Base-by-base conservation (phyloP, 2,113 vertebrate genomes). In the Cinclus cinclus region DNA sequence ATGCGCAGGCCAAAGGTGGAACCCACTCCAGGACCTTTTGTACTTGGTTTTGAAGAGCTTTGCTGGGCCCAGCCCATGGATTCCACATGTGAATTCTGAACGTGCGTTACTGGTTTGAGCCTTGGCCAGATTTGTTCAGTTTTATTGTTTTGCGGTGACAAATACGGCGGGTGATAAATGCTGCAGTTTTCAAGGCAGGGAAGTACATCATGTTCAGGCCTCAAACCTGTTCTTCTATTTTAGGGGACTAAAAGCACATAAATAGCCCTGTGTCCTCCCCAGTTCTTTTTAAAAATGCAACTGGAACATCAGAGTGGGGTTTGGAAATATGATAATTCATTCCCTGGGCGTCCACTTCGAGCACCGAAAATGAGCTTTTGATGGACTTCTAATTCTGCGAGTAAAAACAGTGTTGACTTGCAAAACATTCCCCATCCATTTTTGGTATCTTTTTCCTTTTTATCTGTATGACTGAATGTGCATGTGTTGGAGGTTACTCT, bases 181-280 rank as follows among this genome's bases (percentile, higher is more conserved):
- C 52, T 56, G 20, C 46, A 3, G 67, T 74, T 85, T 71, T 55
- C 64, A 47, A 21, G 83, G 47, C 88, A 83, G 77, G 74, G 49
- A 58, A 84, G 88, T 63, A 93, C 80, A 74, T 63, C 20, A 3
- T 83, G 94, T 84, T 63, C 80, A 23, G 93, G 67, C 67, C 71
- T 64, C 90, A 88, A 37, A 91, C 76, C 81, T 89, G 81, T 20
- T 53, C 79, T 67, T 46, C 90, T 92, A 49, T 96, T 94, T 96
- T 83, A 59, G 86, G 86, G 75, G 60, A 30, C 82, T 44, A 15
- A 83, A 88, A 93, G 63, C 75, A 56, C 47, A 46, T 47, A 92
- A 85, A 85, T 80, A 90, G 52, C 28, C 39, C 59, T 47, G 55
- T 85, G 17, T 80, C 46, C 15, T 22, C 37, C 53, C 37, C 24